Base-by-base conservation (phyloP, 2,797 vertebrate species). In the Periophthalmus magnuspinnatus region DNA sequence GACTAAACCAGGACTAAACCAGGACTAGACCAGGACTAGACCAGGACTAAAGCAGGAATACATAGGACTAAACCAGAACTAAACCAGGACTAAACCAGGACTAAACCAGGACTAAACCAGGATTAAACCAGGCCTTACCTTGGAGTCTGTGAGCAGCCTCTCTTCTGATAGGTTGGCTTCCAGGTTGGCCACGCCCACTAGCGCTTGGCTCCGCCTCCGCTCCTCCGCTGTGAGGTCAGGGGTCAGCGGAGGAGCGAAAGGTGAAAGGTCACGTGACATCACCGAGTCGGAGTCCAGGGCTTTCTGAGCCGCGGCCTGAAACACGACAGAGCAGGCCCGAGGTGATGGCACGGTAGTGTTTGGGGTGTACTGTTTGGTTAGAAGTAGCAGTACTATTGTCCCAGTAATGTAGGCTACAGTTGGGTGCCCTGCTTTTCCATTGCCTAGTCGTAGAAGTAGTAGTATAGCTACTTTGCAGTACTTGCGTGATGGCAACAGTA, bases 221-320 rank as follows among this genome's bases (percentile, higher is more conserved):
- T 90, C 89, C 70, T 90, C 89, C 48, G 76, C 66, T 72, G 72
- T 76, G 21, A 45, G 60, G 36, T 63, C 60, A 24, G 60, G 60
- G 82, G 89, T 88, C 69, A 77, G 62, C 0, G 87, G 87, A 2
- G 79, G 80, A 57, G 78, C 85, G 0, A 90, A 89, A 0, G 91
- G 91, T 2, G 93, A 93, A 5, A 89, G 69, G 6, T 93, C 92
- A 1, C 91, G 92, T 9, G 92, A 93, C 85, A 90, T 77, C 64
- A 91, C 56, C 0, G 92, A 93, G 68, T 94, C 93, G 0, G 89
- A 89, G 77, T 93, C 92, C 0, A 85, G 79, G 21, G 72, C 47
- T 75, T 94, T 94, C 48, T 93, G 90, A 0, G 65, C 32, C 2
- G 86, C 67, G 1, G 64, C 79, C 92, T 93, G 80, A 36, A 57